Percentiles rank a stretch among this genome's conserved stretches.
Evolutionary conservation across 2,113 vertebrate genomes (phyloP).

Genomic region (Noctilio leporinus): DNA sequence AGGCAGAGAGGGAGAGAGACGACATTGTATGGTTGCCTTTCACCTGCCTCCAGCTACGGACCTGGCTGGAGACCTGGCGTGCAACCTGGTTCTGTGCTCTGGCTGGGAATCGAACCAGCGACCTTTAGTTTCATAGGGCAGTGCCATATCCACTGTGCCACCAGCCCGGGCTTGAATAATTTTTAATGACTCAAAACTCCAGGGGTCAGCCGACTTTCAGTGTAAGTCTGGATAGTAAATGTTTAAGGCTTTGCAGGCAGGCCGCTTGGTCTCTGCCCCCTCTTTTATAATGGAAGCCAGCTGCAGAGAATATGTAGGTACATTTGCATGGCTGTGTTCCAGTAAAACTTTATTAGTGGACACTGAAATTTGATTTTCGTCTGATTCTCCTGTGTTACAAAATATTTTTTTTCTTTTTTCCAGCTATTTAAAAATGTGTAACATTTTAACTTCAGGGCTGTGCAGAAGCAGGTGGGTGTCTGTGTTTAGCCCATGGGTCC

Average conservation of each 20-base stretch:
- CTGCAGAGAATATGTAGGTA: neutral
- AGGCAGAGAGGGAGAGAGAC: too few species aligned
- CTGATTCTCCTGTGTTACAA: neutral
- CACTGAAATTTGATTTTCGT: neutral
- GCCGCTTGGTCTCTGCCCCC: neutral
- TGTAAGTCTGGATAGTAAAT: neutral
- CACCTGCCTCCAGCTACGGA: too few species aligned
- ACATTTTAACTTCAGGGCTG: neutral
- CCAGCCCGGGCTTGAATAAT: too few species aligned
- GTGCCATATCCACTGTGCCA: too few species aligned
- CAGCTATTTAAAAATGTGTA: neutral
- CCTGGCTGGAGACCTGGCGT: too few species aligned
- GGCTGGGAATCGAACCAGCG: too few species aligned
- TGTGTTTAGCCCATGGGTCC: neutral
- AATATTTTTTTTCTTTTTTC: neutral
- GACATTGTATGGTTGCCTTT: too few species aligned
- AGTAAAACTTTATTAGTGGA: neutral
- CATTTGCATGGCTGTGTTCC: neutral
- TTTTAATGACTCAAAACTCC: neutral
- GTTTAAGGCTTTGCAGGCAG: neutral
- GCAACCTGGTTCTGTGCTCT: too few species aligned
- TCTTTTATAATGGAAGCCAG: neutral
- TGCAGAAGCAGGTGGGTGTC: neutral
- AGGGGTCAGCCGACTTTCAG: neutral
- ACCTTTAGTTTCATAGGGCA: too few species aligned